Percentiles rank a stretch among this genome's conserved stretches.
phyloP scores from a whole-genome alignment of 2,888 invertebrate species.

The Rotaria magnacalcarata region DNA sequence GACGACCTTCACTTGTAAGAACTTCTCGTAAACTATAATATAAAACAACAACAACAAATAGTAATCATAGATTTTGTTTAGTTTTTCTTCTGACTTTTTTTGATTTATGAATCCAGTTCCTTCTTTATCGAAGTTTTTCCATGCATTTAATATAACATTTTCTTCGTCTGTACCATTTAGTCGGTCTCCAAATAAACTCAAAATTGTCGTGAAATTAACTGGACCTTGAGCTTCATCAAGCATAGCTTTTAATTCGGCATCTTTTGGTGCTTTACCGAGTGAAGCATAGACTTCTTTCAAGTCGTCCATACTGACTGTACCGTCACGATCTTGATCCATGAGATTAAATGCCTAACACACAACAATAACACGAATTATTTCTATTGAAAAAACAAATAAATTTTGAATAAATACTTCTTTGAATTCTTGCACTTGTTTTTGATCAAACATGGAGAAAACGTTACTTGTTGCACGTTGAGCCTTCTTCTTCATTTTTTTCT shows the following conservation, averaged over 20 bases:
- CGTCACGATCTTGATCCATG: constrained; percentile 64
- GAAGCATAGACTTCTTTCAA: constrained; percentile 62
- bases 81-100: background rate
- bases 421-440: constrained; percentile 63
- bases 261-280: constrained; percentile 58
- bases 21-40: constrained; percentile 35
- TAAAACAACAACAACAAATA: background rate
- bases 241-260: constrained; percentile 57
- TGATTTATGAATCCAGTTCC: constrained; percentile 47
- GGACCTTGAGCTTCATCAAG: constrained; percentile 57
- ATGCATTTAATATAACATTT: constrained; percentile 61
- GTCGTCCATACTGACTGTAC: constrained; percentile 61
- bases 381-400: too few relatives aligned
- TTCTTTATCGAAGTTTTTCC: constrained; percentile 62
- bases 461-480: constrained; percentile 60
- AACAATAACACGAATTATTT: background rate
- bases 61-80: background rate
- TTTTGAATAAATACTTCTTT: constrained; percentile 56
- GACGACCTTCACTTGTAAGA: constrained; percentile 24
- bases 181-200: constrained; percentile 60
- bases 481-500: constrained; percentile 48
- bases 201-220: constrained; percentile 60
- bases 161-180: constrained; percentile 62
- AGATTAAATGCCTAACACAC: constrained; percentile 60
- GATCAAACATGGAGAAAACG: constrained; percentile 62